phyloP scores from a whole-genome alignment of 2,888 invertebrate genomes.

The Drosophila buzzatii region DNA sequence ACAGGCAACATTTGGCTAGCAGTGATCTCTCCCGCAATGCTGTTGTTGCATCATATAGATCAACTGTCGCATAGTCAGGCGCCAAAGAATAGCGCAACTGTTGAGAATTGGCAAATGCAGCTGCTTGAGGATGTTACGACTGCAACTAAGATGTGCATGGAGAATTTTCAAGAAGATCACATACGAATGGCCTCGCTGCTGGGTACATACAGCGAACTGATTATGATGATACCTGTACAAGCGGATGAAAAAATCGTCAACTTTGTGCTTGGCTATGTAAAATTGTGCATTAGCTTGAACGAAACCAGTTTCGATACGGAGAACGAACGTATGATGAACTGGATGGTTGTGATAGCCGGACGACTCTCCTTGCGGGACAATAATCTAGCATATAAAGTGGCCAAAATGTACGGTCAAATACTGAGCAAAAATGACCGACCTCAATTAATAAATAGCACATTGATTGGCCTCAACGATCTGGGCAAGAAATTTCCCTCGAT shows the following conservation, averaged over 20 bases:
- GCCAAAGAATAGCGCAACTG: slow-evolving; percentile 34
- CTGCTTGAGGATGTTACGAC: slow-evolving; percentile 74
- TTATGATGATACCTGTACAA: slow-evolving; percentile 71
- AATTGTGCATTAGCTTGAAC: slow-evolving; percentile 71
- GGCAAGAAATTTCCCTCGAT: slow-evolving; percentile 83
- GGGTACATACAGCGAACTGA: slow-evolving; percentile 82
- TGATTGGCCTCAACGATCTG: slow-evolving; percentile 82
- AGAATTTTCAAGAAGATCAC: slow-evolving; percentile 77
- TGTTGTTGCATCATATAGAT: slow-evolving; percentile 79
- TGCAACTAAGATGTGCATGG: slow-evolving; percentile 68
- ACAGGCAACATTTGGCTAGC: slow-evolving; percentile 80
- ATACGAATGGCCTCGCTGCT: slow-evolving; percentile 77
- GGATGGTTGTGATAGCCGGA: slow-evolving; percentile 82
- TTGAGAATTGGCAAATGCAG: slow-evolving; percentile 72
- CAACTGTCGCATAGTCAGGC: slow-evolving; percentile 72
- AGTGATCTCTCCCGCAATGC: slow-evolving; percentile 82
- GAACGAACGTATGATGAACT: slow-evolving; percentile 83
- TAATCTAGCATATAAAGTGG: slow-evolving; percentile 59
- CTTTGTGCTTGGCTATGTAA: slow-evolving; percentile 81
- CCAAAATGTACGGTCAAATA: slow-evolving; percentile 52
- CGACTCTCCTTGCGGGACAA: slow-evolving; percentile 81
- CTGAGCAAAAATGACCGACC: slow-evolving; percentile 80
- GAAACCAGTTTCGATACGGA: slow-evolving; percentile 81
- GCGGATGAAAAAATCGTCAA: slow-evolving; percentile 69
- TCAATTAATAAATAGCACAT: slow-evolving; percentile 82